Evolutionary conservation across 1,140 invertebrate genomes (phyloP).

Genomic region (Delia radicum): DNA sequence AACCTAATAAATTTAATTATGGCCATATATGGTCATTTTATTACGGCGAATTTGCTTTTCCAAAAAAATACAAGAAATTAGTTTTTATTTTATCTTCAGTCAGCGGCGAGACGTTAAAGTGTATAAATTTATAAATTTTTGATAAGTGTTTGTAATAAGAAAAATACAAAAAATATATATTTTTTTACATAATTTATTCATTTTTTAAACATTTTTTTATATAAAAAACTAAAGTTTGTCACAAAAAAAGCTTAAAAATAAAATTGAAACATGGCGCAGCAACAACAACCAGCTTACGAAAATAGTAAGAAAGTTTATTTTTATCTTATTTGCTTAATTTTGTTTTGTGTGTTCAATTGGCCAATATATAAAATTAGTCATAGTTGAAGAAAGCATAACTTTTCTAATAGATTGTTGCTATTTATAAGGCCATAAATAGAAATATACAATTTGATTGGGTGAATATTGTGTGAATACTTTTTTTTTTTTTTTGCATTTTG

Average conservation of each 20-base stretch:
- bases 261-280: constrained; percentile 30
- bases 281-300: constrained; percentile 50
- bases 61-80: background rate
- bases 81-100: background rate
- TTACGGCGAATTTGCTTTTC: background rate
- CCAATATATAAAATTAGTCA: background rate
- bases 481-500: background rate
- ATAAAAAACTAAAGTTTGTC: background rate
- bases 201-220: background rate
- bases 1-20: background rate
- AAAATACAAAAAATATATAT: background rate
- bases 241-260: background rate
- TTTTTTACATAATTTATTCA: constrained; percentile 2
- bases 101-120: background rate
- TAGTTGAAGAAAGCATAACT: background rate
- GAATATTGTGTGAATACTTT: background rate
- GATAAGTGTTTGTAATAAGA: background rate
- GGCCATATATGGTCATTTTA: background rate
- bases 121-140: background rate
- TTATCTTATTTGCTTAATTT: background rate
- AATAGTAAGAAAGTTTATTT: constrained; percentile 43
- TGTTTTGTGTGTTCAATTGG: background rate
- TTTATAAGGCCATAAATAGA: constrained; percentile 7
- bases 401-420: background rate
- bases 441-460: background rate